phyloP scores from a whole-genome alignment of 2,113 vertebrate species.

The Grammatotria lemairii region DNA sequence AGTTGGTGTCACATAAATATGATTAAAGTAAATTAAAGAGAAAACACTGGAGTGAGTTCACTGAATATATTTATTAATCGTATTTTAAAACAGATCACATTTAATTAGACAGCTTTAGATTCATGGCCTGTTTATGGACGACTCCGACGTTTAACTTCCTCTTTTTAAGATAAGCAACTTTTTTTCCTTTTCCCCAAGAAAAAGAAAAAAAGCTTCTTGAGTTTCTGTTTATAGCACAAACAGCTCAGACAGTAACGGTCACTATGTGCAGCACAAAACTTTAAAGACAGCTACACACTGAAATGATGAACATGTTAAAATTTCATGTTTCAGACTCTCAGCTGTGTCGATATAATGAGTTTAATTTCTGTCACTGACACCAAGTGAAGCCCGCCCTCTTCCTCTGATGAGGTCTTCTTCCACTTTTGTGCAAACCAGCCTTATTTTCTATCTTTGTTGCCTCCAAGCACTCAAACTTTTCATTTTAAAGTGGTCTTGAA shows the following conservation, averaged over 20 bases:
- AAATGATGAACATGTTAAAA: accelerated
- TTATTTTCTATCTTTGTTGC: not conserved
- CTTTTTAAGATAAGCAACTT: accelerated
- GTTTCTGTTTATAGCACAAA: not conserved
- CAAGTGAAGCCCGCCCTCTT: not conserved
- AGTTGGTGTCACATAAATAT: not conserved
- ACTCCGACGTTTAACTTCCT: accelerated
- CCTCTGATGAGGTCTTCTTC: accelerated
- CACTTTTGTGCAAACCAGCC: not conserved
- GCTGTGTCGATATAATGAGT: not conserved
- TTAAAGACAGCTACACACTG: not conserved
- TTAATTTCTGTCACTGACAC: not conserved
- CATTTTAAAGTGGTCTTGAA: not conserved
- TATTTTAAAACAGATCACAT: accelerated
- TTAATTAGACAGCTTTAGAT: not conserved
- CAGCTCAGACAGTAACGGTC: not conserved
- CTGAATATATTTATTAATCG: not conserved
- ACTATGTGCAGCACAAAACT: accelerated
- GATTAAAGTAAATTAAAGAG: not conserved
- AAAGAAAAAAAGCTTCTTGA: not conserved
- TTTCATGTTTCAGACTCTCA: not conserved
- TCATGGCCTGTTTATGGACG: not conserved
- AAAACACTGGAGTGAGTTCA: not conserved
- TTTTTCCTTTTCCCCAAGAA: not conserved
- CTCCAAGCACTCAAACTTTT: not conserved